Conservation (phyloP, 30 jellyfish, hydroid and myxozoan species). For the Aurelia aurita region DNA sequence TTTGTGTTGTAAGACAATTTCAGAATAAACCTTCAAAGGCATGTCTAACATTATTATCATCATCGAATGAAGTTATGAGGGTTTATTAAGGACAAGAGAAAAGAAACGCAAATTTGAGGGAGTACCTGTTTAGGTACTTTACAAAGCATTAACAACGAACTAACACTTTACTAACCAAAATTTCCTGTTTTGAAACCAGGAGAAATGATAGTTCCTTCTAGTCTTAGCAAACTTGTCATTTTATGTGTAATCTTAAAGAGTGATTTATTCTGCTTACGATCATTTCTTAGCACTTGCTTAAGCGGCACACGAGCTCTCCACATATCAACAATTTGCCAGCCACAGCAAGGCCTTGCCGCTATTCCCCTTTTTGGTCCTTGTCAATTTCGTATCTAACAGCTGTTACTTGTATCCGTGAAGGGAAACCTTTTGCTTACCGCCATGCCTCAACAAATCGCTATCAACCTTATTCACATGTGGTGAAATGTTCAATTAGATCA, state of each 20-base stretch:
- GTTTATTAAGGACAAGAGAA: too few species aligned
- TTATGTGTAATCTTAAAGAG: slow-evolving; percentile 29
- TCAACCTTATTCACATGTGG: too few species aligned
- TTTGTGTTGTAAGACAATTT: background rate
- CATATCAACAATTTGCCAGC: background rate
- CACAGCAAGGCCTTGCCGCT: slow-evolving; percentile 46
- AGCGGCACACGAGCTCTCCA: slow-evolving; percentile 15
- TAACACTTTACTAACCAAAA: too few species aligned
- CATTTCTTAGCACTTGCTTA: background rate
- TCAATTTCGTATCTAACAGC: background rate
- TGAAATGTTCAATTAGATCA: too few species aligned
- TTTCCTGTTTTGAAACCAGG: slow-evolving; percentile 29
- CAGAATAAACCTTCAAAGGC: background rate
- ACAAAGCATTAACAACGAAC: too few species aligned
- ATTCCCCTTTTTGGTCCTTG: slow-evolving; percentile 7
- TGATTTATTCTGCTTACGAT: slow-evolving; percentile 54
- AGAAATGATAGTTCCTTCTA: slow-evolving; percentile 51
- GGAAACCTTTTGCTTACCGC: background rate
- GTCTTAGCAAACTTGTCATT: slow-evolving; percentile 57
- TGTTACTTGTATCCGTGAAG: slow-evolving; percentile 3
- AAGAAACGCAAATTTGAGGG: too few species aligned
- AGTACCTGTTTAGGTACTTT: too few species aligned
- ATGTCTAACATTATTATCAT: too few species aligned
- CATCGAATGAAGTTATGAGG: too few species aligned
- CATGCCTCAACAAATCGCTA: background rate